phyloP scores from a whole-genome alignment of 2,797 vertebrate species.

The Nyctalus aviator region DNA sequence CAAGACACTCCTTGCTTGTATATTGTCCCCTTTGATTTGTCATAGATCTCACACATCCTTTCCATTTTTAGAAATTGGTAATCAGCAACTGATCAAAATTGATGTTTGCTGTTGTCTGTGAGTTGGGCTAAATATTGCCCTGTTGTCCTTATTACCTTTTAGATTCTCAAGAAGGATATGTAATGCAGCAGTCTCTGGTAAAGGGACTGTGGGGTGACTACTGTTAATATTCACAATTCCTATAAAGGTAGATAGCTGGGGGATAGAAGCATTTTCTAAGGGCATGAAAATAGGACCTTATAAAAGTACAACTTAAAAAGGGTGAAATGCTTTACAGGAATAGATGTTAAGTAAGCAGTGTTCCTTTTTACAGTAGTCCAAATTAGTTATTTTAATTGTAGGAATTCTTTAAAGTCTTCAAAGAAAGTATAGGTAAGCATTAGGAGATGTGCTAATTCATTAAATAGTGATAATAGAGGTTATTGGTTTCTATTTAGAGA shows the following conservation, averaged over 20 bases:
- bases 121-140: background rate
- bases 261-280: background rate
- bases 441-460: background rate
- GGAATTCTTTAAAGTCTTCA: conserved; percentile 19
- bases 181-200: conserved; percentile 26
- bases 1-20: background rate
- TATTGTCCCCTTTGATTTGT: background rate
- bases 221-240: background rate
- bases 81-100: background rate
- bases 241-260: background rate
- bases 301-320: background rate
- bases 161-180: conserved; percentile 21
- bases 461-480: conserved; percentile 22
- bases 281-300: background rate
- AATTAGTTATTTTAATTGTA: conserved; percentile 4
- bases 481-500: conserved; percentile 54
- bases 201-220: background rate
- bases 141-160: background rate
- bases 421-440: background rate
- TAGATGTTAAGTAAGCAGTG: conserved; percentile 33
- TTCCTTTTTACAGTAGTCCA: background rate
- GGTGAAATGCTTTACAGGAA: conserved; percentile 34
- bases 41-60: background rate
- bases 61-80: background rate
- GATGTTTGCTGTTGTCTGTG: background rate